Base-by-base conservation (phyloP, 2,888 invertebrate species). In the Drosophila tanythrix region DNA sequence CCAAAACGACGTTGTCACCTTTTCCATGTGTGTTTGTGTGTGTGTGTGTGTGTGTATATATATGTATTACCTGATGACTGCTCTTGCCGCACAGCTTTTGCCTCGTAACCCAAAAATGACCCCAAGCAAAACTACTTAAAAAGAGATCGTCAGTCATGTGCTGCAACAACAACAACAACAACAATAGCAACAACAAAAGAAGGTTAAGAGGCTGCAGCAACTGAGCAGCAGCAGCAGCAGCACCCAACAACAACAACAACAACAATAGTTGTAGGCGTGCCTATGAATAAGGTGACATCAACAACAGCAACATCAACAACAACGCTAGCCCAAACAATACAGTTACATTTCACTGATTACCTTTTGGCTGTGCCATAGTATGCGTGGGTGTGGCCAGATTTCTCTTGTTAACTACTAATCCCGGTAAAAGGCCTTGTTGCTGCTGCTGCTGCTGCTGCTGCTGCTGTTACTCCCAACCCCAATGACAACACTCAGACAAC, bases 281-380 rank as follows among this genome's bases (percentile, higher is more conserved):
- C 81, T 76, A 65, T 81, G 81, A 73, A 73, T 87, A 72, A 40
- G 80, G 74, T 80, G 78, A 76, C 74, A 85, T 70, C 74, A 72
- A 75, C 76, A 74, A 72, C 75, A 71, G 43, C 70, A 72, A 57
- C 70, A 74, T 29, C 33, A 72, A 46, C 59, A 62, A 58, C 64
- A 69, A 74, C 70, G 67, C 59, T 67, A 69, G 70, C 40, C 80
- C 83, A 86, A 81, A 87, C 90, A 86, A 90, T 88, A 87, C 81
- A 81, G 90, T 88, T 90, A 90, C 90, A 89, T 91, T 87, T 87
- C 80, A 79, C 81, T 89, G 89, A 89, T 89, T 89, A 90, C 90
- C 88, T 88, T 90, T 88, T 80, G 90, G 87, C 74, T 89, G 77
- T 78, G 76, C 46, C 46, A 48, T 40, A 48, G 43, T 40, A 35